Conservation (phyloP, 2,797 vertebrate species). For the Picus viridis region DNA sequence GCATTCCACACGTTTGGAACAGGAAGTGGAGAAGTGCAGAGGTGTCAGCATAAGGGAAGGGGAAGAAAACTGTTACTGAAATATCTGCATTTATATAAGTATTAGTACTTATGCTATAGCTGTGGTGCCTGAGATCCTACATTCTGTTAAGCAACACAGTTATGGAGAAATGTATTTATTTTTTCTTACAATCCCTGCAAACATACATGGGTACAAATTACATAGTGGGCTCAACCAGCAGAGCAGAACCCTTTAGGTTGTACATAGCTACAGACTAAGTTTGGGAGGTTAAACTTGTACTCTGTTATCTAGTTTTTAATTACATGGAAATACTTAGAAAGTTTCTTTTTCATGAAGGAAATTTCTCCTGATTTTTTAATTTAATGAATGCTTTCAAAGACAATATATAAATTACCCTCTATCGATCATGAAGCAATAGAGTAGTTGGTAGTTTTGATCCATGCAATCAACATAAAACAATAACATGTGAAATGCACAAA, state of each 20-base stretch:
- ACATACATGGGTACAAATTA: neutral
- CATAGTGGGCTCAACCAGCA: rapidly evolving
- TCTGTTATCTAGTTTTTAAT: neutral
- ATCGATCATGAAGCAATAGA: neutral
- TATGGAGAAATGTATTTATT: neutral
- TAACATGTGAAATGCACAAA: conserved; percentile 7
- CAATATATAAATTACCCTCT: neutral
- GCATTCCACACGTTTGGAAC: neutral
- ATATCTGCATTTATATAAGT: neutral
- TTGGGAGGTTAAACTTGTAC: neutral
- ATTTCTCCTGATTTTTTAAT: neutral
- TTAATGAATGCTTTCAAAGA: neutral
- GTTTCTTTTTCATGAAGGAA: neutral
- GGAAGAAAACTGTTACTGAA: neutral
- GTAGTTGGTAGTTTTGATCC: conserved; percentile 3
- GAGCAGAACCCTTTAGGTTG: neutral
- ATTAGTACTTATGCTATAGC: neutral
- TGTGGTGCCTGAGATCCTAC: neutral
- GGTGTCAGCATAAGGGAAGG: neutral
- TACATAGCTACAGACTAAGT: neutral
- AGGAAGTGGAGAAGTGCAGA: neutral
- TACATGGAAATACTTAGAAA: neutral
- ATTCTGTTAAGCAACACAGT: neutral
- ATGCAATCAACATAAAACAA: neutral
- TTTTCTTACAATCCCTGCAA: neutral